These are phyloP conservation scores for Protomyctophum bolini DNA, from an alignment of 2,113 vertebrate genomes.

Conservation along the genomic window DNA sequence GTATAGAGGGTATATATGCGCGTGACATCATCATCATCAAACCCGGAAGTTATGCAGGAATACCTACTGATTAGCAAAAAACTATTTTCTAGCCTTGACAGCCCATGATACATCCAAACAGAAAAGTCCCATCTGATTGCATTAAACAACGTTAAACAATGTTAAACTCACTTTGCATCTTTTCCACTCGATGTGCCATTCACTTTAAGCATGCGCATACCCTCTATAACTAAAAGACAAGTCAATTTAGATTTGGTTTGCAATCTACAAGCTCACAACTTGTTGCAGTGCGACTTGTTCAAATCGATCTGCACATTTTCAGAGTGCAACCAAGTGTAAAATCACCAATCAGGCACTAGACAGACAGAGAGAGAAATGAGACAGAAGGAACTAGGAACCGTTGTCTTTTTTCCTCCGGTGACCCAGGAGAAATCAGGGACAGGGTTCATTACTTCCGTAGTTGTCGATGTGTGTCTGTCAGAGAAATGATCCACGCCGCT, in stretches of 20 bases:
- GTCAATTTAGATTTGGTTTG: slow-evolving; percentile 53
- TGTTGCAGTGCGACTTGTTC: slow-evolving; percentile 11
- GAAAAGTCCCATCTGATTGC: no score
- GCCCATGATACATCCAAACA: no score
- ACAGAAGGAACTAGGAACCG: slow-evolving; percentile 32
- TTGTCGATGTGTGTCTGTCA: slow-evolving; percentile 54
- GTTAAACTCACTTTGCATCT: no score
- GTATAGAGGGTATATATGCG: no score
- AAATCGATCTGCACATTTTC: not conserved
- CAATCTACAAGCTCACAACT: no score
- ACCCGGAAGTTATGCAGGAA: no score
- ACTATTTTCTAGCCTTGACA: no score
- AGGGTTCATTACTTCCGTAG: slow-evolving; percentile 57
- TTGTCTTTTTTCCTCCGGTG: slow-evolving; percentile 42
- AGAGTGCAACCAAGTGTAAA: slow-evolving; percentile 13
- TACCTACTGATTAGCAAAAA: no score
- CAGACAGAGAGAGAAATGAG: slow-evolving; percentile 19
- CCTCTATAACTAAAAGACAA: slow-evolving; percentile 36
- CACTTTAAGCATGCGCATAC: no score
- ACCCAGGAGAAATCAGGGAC: slow-evolving; percentile 43
- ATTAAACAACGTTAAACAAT: no score
- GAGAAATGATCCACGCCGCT: slow-evolving; percentile 20
- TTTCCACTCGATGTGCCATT: no score
- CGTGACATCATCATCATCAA: no score
- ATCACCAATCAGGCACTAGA: slow-evolving; percentile 39